Evolutionary conservation across 2,888 invertebrate genomes (phyloP).

Genomic region (Allygus modestus): DNA sequence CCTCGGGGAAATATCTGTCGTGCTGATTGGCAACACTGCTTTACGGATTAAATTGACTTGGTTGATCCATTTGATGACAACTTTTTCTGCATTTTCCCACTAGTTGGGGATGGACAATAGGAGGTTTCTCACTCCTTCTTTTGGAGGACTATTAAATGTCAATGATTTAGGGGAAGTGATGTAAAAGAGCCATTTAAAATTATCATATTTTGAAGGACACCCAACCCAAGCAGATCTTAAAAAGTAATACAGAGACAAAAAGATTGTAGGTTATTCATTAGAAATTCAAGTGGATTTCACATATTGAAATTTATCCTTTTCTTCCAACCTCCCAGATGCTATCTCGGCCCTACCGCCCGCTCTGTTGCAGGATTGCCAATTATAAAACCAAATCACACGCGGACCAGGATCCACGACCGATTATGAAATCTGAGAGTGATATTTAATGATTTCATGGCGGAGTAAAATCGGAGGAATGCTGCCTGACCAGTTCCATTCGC

Average conservation of each 20-base stretch:
- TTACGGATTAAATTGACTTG: not conserved
- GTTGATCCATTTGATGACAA: too few relatives aligned
- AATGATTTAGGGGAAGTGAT: too few relatives aligned
- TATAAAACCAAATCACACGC: slow-evolving; percentile 51
- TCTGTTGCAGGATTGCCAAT: slow-evolving; percentile 22
- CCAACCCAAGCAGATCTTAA: too few relatives aligned
- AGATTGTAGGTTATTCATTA: not conserved
- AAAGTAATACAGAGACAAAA: not conserved
- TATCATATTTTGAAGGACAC: too few relatives aligned
- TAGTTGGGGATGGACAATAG: too few relatives aligned
- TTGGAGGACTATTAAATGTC: too few relatives aligned
- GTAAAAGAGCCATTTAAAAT: too few relatives aligned
- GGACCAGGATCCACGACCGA: slow-evolving; percentile 29
- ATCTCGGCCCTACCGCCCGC: not conserved
- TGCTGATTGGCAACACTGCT: not conserved
- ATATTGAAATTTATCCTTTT: slow-evolving; percentile 2
- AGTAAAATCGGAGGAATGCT: slow-evolving; percentile 29
- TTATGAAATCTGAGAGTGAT: slow-evolving; percentile 46
- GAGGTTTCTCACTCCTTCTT: too few relatives aligned
- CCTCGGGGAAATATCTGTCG: slow-evolving; percentile 25
- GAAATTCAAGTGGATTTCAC: slow-evolving; percentile 6
- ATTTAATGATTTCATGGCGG: slow-evolving; percentile 55
- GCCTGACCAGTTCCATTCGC: slow-evolving; percentile 49
- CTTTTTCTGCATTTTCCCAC: too few relatives aligned
- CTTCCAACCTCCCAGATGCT: slow-evolving; percentile 26